Evolutionary conservation across 2,113 vertebrate genomes (phyloP).

Genomic region (Pan paniscus): DNA sequence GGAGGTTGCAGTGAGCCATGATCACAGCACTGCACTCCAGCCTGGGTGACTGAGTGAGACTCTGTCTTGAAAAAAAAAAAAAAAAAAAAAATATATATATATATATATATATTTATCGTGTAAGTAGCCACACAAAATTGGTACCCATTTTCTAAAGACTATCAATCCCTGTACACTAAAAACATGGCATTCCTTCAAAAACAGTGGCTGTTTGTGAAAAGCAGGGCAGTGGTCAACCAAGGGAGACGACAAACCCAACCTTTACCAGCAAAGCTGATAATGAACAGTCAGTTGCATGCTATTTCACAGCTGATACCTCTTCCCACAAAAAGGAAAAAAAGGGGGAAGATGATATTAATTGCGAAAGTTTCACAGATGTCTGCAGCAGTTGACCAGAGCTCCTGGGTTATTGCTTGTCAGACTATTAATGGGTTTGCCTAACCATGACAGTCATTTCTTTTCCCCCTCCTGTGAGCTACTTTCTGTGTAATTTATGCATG

Average conservation of each 20-base stretch:
- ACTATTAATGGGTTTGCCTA: conserved; percentile 91
- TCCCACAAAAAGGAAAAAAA: conserved; percentile 72
- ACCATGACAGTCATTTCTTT: conserved; percentile 90
- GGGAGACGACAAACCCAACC: conserved; percentile 65
- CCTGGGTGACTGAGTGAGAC: too few relatives aligned
- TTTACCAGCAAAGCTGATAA: conserved; percentile 78
- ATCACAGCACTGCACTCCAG: too few relatives aligned
- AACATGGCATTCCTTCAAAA: conserved; percentile 30
- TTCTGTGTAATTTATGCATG: conserved; percentile 92
- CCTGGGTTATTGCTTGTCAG: conserved; percentile 90
- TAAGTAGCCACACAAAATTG: background rate
- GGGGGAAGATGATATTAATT: conserved; percentile 84
- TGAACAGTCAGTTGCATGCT: conserved; percentile 82
- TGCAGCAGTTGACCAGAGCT: conserved; percentile 90
- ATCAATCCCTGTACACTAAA: background rate
- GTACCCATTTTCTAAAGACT: conserved; percentile 11
- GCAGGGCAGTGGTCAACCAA: conserved; percentile 61
- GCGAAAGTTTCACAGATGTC: conserved; percentile 90
- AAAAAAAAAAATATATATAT: too few relatives aligned
- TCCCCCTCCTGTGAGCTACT: conserved; percentile 90
- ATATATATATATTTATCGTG: background rate
- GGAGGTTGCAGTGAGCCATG: too few relatives aligned
- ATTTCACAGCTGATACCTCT: conserved; percentile 85
- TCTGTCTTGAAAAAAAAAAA: too few relatives aligned
- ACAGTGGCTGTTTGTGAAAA: conserved; percentile 26